Evolutionary conservation across 2,797 vertebrate species (phyloP).

Genomic region (Chromobotia macracanthus): DNA sequence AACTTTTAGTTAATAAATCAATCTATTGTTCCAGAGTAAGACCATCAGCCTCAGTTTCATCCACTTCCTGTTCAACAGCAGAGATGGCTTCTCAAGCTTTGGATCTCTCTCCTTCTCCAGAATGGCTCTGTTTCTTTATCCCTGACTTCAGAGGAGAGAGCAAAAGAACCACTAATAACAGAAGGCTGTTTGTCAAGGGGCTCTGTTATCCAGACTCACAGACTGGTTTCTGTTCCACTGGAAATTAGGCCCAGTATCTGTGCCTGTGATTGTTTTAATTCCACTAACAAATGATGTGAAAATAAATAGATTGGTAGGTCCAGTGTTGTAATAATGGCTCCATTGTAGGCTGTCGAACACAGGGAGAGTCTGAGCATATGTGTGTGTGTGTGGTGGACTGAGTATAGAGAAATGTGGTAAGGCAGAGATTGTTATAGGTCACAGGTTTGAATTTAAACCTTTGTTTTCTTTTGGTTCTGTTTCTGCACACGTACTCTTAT

Average conservation of each 20-base stretch:
- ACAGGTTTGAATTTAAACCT: conserved; percentile 8
- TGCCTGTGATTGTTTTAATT: conserved; percentile 67
- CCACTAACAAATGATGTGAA: conserved; percentile 72
- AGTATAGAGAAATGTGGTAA: too few species aligned
- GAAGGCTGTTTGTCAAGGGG: conserved; percentile 61
- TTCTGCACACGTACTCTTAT: background rate
- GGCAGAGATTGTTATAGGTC: conserved; percentile 17
- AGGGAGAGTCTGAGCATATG: conserved; percentile 1
- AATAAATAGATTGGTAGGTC: conserved; percentile 76
- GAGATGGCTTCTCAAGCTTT: conserved; percentile 42
- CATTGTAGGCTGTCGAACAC: conserved; percentile 51
- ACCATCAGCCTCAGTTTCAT: conserved; percentile 25
- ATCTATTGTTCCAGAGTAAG: conserved; percentile 16
- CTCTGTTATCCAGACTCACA: conserved; percentile 55
- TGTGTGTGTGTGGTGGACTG: too few species aligned
- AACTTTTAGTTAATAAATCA: conserved; percentile 16
- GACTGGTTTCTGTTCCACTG: conserved; percentile 56
- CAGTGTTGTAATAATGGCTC: conserved; percentile 60
- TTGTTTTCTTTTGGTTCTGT: background rate
- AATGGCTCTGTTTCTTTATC: conserved; percentile 38
- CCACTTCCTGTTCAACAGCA: conserved; percentile 19
- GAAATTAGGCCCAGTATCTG: conserved; percentile 59
- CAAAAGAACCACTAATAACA: conserved; percentile 60
- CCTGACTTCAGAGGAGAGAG: conserved; percentile 41
- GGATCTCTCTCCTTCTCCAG: conserved; percentile 12